A percentile compares a stretch with the other conserved stretches of the same genome.
Evolutionary conservation across 1,140 invertebrate genomes (phyloP).

Genomic region (Drosophila suzukii): DNA sequence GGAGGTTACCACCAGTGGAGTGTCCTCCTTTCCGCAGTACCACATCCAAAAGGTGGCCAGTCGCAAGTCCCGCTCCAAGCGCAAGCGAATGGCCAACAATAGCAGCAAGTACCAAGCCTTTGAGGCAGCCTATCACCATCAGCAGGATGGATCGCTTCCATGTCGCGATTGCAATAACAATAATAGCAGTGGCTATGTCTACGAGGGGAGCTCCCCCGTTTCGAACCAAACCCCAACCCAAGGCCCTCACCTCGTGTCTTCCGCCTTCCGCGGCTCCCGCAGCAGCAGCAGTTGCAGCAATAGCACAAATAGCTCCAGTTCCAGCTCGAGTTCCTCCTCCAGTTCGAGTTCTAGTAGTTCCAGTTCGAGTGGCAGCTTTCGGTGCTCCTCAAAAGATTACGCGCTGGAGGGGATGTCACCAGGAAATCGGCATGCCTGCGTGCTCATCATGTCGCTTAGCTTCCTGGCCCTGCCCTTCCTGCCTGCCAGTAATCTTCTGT

Average conservation of each 20-base stretch:
- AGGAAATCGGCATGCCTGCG: conserved; percentile 55
- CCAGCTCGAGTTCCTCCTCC: conserved; percentile 45
- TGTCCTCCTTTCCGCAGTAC: conserved; percentile 50
- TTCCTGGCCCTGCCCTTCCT: conserved; percentile 95
- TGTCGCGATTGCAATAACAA: conserved; percentile 74
- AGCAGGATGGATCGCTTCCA: conserved; percentile 59
- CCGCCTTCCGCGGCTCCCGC: conserved; percentile 74
- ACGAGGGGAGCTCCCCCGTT: conserved; percentile 16
- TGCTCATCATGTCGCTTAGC: conserved; percentile 87
- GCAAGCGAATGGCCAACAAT: conserved; percentile 61
- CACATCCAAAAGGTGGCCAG: conserved; percentile 70
- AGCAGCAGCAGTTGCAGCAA: conserved; percentile 81
- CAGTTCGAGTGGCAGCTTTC: conserved; percentile 17
- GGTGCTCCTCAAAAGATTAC: conserved; percentile 29
- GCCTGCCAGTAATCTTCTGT: conserved; percentile 96
- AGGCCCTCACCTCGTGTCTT: conserved; percentile 71
- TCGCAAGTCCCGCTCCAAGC: conserved; percentile 78
- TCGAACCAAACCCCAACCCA: conserved; percentile 11
- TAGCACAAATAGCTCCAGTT: conserved; percentile 55
- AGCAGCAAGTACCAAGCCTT: conserved; percentile 68
- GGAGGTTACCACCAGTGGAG: conserved; percentile 5
- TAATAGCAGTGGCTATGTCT: conserved; percentile 59
- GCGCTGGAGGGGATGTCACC: conserved; percentile 49
- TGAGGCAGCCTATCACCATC: conserved; percentile 59
- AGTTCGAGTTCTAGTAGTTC: conserved; percentile 33